Base-by-base conservation (phyloP, 2,797 vertebrate genomes). In the Thalassophryne amazonica region DNA sequence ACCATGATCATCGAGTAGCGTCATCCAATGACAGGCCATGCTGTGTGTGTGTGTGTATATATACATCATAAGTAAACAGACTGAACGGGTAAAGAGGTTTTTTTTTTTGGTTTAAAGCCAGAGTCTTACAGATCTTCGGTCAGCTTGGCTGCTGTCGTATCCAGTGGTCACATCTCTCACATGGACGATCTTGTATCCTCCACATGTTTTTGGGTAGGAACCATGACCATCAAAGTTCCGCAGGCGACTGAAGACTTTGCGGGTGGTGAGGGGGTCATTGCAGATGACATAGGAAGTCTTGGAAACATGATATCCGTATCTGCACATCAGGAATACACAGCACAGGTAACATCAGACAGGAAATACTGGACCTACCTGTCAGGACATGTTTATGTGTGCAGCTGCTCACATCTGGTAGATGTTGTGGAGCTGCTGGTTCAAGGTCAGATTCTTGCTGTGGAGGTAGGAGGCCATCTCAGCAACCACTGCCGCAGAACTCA, bases 201-300 rank as follows among this genome's bases (percentile, higher is more conserved):
- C 93, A 37, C 94, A 97, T 3, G 16, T 63, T 12, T 69, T 73
- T 0, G 97, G 95, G n/a, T 98, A 98, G 1, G 77, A 83, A 35
- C 83, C 86, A 0, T 86, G 69, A 0, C 73, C 76, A 0, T 72
- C 76, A 0, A 93, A 96, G 86, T 93, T 95, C 2, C 95, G 86
- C 34, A 99, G 87, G 0, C 86, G 90, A 33, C 87, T 72, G 60
- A 99, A 99, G 78, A 99, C 94, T 69, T 65, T 89, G 38, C 91
- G 88, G 71, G 96, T 91, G 3, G 91, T 95, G 15, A 80, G 29
- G 7, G 94, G 91, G 18, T 98, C 91, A 0, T 93, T 86, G 73
- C 97, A 98, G 57, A 93, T 54, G 61, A 99, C 92, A 54, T 99
- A 99, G 0, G 95, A 97, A 2, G 96, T 99, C 67, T 83, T 91